phyloP scores from a whole-genome alignment of 2,888 invertebrate species.

The Loripinus fragilis region DNA sequence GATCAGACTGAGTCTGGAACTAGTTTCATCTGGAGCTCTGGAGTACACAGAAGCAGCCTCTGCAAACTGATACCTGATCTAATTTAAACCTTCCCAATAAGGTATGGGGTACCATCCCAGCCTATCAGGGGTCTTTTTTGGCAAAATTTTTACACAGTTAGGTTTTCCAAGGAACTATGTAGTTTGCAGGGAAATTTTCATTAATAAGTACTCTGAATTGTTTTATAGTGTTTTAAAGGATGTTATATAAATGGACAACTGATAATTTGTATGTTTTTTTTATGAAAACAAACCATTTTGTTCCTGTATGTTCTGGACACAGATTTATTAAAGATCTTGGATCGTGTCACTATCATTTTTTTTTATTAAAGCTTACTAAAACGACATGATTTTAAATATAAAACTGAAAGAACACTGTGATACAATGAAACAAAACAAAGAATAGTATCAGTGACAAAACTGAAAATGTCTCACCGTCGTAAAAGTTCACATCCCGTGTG shows the following conservation, averaged over 20 bases:
- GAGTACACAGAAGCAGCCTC: constrained; percentile 5
- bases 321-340: too few relatives aligned
- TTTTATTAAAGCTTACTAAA: too few relatives aligned
- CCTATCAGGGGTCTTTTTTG: constrained; percentile 46
- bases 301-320: too few relatives aligned
- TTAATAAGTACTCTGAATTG: background rate
- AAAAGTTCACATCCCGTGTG: constrained; percentile 71
- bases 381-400: too few relatives aligned
- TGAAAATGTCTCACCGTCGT: constrained; percentile 68
- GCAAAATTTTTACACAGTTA: constrained; percentile 38
- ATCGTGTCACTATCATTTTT: too few relatives aligned
- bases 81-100: constrained; percentile 64
- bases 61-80: constrained; percentile 14
- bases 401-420: too few relatives aligned
- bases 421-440: too few relatives aligned
- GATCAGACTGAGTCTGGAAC: too few relatives aligned
- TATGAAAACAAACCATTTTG: too few relatives aligned
- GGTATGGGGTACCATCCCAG: constrained; percentile 51
- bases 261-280: too few relatives aligned
- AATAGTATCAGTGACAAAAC: background rate
- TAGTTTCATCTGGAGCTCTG: too few relatives aligned
- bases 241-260: background rate
- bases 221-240: background rate
- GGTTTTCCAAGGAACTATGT: background rate
- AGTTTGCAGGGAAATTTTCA: background rate